phyloP scores from a whole-genome alignment of 2,113 vertebrate genomes.

The Eptesicus fuscus region DNA sequence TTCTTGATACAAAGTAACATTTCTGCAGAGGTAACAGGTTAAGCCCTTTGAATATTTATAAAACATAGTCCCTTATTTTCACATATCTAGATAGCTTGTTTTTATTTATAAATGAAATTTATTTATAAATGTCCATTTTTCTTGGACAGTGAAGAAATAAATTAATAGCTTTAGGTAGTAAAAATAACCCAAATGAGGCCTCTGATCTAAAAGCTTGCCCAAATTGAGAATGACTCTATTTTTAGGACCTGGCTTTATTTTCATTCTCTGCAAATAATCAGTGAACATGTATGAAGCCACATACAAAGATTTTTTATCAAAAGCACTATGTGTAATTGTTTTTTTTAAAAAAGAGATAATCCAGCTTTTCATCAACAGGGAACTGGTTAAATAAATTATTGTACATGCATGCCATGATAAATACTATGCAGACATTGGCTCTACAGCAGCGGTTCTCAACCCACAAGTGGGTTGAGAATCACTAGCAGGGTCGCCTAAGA shows the following conservation, averaged over 20 bases:
- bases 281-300: neutral
- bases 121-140: neutral
- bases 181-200: neutral
- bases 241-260: neutral
- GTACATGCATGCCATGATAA: neutral
- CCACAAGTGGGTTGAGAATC: too few relatives aligned
- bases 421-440: neutral
- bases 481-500: too few relatives aligned
- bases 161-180: neutral
- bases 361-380: neutral
- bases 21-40: neutral
- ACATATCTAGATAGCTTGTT: neutral
- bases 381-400: neutral
- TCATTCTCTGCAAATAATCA: slow-evolving; percentile 16
- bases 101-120: neutral
- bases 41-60: neutral
- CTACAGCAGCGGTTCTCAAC: too few relatives aligned
- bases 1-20: neutral
- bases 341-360: neutral
- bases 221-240: neutral
- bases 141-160: neutral
- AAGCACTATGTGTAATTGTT: neutral
- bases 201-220: neutral
- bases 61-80: neutral
- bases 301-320: slow-evolving; percentile 28